Evolutionary conservation across 2,797 vertebrate genomes (phyloP).

Genomic region (Ctenosaura bakeri): DNA sequence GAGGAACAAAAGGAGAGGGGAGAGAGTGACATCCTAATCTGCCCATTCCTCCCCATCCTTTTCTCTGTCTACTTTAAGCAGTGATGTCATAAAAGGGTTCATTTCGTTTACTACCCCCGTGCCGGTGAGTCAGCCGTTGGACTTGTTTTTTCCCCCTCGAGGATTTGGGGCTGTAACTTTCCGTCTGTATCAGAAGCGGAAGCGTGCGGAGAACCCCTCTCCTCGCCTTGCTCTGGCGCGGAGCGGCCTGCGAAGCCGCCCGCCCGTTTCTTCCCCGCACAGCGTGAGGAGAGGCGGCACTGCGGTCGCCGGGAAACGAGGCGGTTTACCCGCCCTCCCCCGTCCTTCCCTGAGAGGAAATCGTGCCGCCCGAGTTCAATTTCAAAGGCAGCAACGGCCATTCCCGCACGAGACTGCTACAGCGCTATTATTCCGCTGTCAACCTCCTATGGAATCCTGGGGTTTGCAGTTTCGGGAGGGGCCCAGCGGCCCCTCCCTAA

Average conservation of each 20-base stretch:
- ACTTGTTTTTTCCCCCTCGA: too few relatives aligned
- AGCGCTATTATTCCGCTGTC: too few relatives aligned
- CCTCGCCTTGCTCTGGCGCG: too few relatives aligned
- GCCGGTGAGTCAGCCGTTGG: background rate
- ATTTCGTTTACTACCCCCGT: background rate
- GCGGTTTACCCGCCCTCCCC: too few relatives aligned
- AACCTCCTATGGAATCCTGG: background rate
- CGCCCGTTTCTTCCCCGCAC: too few relatives aligned
- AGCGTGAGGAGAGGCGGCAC: too few relatives aligned
- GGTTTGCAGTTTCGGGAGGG: too few relatives aligned
- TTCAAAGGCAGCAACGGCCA: background rate
- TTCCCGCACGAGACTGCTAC: too few relatives aligned
- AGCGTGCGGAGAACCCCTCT: rapidly evolving
- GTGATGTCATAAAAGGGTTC: background rate
- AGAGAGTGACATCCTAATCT: background rate
- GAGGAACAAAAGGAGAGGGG: background rate
- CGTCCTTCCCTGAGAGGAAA: background rate
- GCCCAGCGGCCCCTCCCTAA: too few relatives aligned
- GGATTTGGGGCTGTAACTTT: background rate
- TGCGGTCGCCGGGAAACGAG: too few relatives aligned
- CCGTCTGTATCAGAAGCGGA: background rate
- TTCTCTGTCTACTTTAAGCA: background rate
- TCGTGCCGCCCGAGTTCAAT: rapidly evolving
- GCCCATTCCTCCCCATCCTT: background rate
- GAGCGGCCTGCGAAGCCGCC: too few relatives aligned